Percentiles rank a stretch among this genome's conserved stretches.
Evolutionary conservation across 2,113 vertebrate species (phyloP).

Genomic region (Hirundichthys speculiger): DNA sequence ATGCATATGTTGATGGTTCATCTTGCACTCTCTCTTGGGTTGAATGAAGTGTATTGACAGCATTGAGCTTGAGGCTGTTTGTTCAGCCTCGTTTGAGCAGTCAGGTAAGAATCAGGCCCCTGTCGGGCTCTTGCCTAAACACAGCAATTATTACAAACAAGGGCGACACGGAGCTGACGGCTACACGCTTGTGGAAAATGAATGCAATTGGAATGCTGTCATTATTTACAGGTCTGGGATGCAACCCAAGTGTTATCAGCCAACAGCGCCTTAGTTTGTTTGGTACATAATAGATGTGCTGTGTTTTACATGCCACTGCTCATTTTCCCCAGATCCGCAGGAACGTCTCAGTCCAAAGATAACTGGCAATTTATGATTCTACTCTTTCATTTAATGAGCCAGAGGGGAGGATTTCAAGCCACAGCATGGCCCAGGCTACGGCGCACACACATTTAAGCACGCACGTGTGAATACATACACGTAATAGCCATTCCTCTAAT

Average conservation of each 20-base stretch:
- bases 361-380: conserved; percentile 77
- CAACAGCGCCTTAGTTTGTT: conserved; percentile 71
- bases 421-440: conserved; percentile 51
- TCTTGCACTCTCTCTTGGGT: conserved; percentile 18
- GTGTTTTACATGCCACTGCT: conserved; percentile 80
- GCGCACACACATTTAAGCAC: conserved; percentile 8
- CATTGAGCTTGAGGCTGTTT: conserved; percentile 53
- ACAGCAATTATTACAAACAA: conserved; percentile 75
- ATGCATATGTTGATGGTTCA: conserved; percentile 40
- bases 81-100: conserved; percentile 49
- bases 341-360: conserved; percentile 74
- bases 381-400: conserved; percentile 73
- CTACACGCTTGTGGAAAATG: conserved; percentile 62
- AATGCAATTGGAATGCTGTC: conserved; percentile 76
- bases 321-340: conserved; percentile 63
- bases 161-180: conserved; percentile 67
- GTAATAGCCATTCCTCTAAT: conserved; percentile 42
- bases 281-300: conserved; percentile 77
- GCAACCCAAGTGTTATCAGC: conserved; percentile 73
- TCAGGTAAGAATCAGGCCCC: conserved; percentile 58
- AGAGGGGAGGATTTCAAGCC: conserved; percentile 60
- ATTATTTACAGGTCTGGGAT: conserved; percentile 78
- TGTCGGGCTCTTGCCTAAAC: conserved; percentile 60
- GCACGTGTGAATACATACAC: conserved; percentile 14
- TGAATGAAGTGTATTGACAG: conserved; percentile 52